A percentile compares a stretch with the other conserved stretches of the same genome.
Conservation (phyloP, 2,113 vertebrate species). For the Heliornis fulica region DNA sequence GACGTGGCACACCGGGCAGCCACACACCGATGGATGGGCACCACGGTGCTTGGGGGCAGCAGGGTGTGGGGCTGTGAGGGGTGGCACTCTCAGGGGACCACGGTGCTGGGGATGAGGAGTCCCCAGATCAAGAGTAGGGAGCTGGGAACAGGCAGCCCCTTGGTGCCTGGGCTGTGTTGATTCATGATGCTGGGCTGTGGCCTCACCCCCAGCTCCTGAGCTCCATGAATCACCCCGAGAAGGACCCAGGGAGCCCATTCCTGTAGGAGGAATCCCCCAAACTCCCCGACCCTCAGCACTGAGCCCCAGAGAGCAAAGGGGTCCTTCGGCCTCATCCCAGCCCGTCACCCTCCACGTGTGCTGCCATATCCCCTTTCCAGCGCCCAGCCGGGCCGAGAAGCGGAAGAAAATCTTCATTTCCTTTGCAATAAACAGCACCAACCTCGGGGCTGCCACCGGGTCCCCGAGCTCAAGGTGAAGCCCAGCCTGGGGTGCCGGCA, state of each 20-base stretch:
- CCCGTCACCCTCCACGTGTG: fast-evolving
- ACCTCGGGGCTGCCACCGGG: background rate
- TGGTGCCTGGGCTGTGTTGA: background rate
- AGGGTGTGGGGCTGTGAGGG: background rate
- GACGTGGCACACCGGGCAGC: background rate
- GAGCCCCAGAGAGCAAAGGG: background rate
- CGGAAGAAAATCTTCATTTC: background rate
- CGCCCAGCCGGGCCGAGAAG: background rate
- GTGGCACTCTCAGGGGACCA: fast-evolving
- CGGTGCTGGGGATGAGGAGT: background rate
- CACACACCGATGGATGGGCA: background rate
- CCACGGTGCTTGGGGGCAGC: background rate
- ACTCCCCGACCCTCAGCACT: fast-evolving
- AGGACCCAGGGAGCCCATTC: too few relatives aligned
- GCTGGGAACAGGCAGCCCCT: background rate
- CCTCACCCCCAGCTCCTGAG: background rate
- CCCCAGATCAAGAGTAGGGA: too few relatives aligned
- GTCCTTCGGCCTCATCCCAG: background rate
- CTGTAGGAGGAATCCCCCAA: too few relatives aligned
- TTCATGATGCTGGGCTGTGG: fast-evolving
- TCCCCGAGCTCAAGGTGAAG: background rate
- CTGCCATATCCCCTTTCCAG: background rate
- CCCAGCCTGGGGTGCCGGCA: background rate
- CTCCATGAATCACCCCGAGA: too few relatives aligned
- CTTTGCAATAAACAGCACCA: background rate